Evolutionary conservation across 2,797 vertebrate species (phyloP).

Genomic region (Pipistrellus pygmaeus): DNA sequence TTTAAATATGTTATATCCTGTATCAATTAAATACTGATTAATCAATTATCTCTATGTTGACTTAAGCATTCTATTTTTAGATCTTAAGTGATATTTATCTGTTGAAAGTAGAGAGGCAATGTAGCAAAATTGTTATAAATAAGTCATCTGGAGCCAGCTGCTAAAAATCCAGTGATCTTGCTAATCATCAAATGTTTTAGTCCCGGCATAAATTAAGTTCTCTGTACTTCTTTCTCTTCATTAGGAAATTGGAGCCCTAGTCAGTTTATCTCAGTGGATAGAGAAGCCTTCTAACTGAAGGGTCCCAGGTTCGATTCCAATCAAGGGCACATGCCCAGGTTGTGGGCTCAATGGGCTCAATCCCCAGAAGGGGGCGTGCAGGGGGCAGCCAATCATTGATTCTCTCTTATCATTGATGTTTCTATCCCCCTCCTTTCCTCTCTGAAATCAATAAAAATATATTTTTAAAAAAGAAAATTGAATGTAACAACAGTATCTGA

Average conservation of each 20-base stretch:
- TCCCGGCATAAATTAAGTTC: not conserved
- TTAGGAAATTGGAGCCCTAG: not conserved
- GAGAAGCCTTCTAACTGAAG: too few species aligned
- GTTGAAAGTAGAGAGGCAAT: not conserved
- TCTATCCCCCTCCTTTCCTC: too few species aligned
- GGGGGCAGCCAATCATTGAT: too few species aligned
- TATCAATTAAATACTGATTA: slow-evolving; percentile 1
- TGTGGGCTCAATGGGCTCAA: too few species aligned
- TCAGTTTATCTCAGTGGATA: too few species aligned
- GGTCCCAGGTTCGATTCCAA: too few species aligned
- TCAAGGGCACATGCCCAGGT: too few species aligned
- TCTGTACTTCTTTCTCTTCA: not conserved
- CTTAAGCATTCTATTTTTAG: not conserved
- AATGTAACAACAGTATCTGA: not conserved
- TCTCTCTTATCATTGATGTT: too few species aligned
- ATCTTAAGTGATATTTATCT: not conserved
- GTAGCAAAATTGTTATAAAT: not conserved
- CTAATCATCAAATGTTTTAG: not conserved
- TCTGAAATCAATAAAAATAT: too few species aligned
- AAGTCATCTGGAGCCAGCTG: not conserved
- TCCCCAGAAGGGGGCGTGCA: too few species aligned
- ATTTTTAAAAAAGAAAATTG: not conserved
- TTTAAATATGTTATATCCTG: not conserved
- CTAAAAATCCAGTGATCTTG: not conserved
- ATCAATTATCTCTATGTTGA: not conserved